A percentile compares a stretch with the other conserved stretches of the same genome.
Conservation (phyloP, 2,797 vertebrate species). For the Eleutherodactylus coqui region DNA sequence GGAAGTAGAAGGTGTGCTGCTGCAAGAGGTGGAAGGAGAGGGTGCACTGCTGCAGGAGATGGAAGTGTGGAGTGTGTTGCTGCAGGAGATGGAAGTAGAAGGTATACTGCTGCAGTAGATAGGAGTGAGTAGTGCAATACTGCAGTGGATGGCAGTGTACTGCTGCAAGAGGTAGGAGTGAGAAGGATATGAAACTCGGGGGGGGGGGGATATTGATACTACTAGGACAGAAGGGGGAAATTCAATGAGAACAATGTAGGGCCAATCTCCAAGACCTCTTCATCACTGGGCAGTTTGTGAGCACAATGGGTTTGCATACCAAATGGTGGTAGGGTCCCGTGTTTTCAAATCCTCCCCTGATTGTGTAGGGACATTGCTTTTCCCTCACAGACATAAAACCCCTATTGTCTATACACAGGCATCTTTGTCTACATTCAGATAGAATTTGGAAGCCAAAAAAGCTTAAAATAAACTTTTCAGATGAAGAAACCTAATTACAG, state of each 20-base stretch:
- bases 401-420: too few relatives aligned
- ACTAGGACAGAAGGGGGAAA: too few relatives aligned
- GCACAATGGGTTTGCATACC: too few relatives aligned
- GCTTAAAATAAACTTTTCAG: background rate
- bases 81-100: background rate
- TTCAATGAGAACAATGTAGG: too few relatives aligned
- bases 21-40: background rate
- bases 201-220: too few relatives aligned
- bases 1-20: background rate
- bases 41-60: background rate
- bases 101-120: background rate
- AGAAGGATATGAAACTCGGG: too few relatives aligned
- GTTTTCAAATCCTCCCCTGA: too few relatives aligned
- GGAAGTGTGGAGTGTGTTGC: background rate
- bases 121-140: background rate
- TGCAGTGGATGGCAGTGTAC: background rate
- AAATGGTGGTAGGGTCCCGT: background rate
- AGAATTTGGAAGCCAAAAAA: background rate
- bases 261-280: background rate
- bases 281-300: background rate
- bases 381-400: too few relatives aligned
- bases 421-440: background rate
- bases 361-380: too few relatives aligned
- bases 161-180: background rate
- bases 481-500: slow-evolving; percentile 8